Base-by-base conservation (phyloP, 2,888 invertebrate genomes). In the Parnassius smintheus region DNA sequence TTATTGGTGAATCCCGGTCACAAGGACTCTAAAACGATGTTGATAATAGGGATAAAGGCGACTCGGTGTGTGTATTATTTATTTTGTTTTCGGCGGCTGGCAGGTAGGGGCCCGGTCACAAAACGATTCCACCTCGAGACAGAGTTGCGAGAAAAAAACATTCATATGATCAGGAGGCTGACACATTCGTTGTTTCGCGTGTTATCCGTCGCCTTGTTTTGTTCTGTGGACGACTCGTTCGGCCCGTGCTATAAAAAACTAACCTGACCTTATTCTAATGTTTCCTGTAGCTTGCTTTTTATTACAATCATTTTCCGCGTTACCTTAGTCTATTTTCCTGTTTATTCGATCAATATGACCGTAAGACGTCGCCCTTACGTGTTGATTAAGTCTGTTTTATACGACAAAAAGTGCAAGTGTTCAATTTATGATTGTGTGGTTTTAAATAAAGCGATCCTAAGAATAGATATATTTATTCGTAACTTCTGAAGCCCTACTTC, bases 1-100 rank as follows among this genome's bases (percentile, higher is more conserved):
- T 79, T 82, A 83, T 88, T 86, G 76, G 72, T 76, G 72, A 75
- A 75, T 77, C 85, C 87, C 81, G 83, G 82, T 80, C 75, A 76
- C 74, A 80, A 78, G 81, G 79, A 76, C 75, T 60, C 75, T 68
- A 66, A 69, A 70, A 66, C 72, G 72, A 74, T 71, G 65, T 71
- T 72, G 70, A 68, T 70, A 66, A 68, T 64, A 65, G 74, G 69
- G 74, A 68, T 65, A 65, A 68, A 50, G 69, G 71, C 67, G 67
- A 69, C 70, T 68, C 71, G 69, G 69, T 68, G 69, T 71, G 64
- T 65, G 55, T 51, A 48, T 69, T 72, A 62, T 72, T 75, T 75
- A 73, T 59, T 70, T 68, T 63, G 55, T 68, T 68, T 65, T 63
- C 62, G 61, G 59, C 59, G 61, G 46, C 60, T 60, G 65, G 62